A percentile compares a stretch with the other conserved stretches of the same genome.
phyloP scores from a whole-genome alignment of 2,113 vertebrate species.

The Tenrec ecaudatus region DNA sequence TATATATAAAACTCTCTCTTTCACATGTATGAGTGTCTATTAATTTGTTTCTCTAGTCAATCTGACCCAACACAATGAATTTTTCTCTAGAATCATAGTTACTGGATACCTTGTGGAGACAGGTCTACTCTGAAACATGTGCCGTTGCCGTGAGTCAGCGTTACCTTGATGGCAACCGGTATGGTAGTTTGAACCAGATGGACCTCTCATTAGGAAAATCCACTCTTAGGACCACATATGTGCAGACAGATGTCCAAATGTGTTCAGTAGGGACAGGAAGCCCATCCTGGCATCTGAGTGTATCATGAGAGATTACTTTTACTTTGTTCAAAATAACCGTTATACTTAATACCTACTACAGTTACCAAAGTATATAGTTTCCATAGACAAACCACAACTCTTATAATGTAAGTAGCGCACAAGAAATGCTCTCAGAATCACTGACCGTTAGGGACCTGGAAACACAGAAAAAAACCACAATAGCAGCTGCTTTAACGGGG shows the following conservation, averaged over 20 bases:
- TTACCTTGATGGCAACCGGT: background rate
- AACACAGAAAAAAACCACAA: conserved; percentile 7
- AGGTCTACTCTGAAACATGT: background rate
- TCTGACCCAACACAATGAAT: no score
- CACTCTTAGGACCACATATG: accelerated
- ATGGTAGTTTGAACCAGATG: background rate
- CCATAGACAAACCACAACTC: background rate
- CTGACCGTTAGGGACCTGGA: conserved; percentile 29
- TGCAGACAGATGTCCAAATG: background rate
- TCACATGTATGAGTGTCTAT: no score
- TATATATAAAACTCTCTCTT: no score
- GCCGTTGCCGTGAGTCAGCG: background rate
- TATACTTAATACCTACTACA: background rate
- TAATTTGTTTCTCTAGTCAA: no score
- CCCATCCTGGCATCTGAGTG: background rate
- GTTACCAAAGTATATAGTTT: background rate
- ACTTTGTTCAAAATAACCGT: background rate
- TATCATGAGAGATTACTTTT: background rate
- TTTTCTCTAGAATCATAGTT: background rate
- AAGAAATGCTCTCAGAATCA: background rate
- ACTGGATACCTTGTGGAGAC: background rate
- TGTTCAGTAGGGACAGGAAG: background rate
- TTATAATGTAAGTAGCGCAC: background rate
- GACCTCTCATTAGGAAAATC: background rate
- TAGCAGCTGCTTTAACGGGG: background rate